Conservation (phyloP, 1,140 invertebrate species). For the Panulirus ornatus region DNA sequence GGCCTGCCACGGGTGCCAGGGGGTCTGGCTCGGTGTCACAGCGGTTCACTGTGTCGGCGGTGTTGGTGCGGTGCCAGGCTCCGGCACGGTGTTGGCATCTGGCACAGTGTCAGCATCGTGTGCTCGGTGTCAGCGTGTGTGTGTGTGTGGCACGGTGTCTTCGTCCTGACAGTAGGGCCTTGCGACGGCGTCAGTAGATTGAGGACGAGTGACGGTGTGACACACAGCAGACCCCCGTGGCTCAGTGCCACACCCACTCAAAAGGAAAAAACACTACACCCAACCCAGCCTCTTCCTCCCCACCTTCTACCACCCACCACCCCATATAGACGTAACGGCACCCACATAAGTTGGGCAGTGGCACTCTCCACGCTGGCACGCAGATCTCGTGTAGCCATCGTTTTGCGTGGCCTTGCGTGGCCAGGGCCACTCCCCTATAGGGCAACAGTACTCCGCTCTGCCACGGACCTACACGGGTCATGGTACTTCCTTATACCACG, state of each 20-base stretch:
- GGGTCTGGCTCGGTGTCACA: too few species aligned
- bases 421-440: not conserved
- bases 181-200: not conserved
- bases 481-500: slow-evolving; percentile 19
- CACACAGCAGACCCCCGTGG: too few species aligned
- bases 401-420: not conserved
- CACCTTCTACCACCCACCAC: too few species aligned
- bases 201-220: slow-evolving; percentile 1
- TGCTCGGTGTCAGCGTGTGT: not conserved
- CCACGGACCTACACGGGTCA: not conserved
- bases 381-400: not conserved
- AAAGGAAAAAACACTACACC: too few species aligned
- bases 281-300: too few species aligned
- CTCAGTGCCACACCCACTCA: too few species aligned
- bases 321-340: not conserved
- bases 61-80: too few species aligned
- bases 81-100: not conserved
- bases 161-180: not conserved
- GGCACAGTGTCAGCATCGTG: not conserved
- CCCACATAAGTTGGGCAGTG: not conserved
- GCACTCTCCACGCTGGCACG: not conserved
- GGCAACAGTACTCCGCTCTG: not conserved
- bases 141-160: not conserved
- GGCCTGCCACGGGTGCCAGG: too few species aligned
- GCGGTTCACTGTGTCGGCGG: too few species aligned